Conservation (phyloP, 2,888 invertebrate species). For the Callyntrura sp. region DNA sequence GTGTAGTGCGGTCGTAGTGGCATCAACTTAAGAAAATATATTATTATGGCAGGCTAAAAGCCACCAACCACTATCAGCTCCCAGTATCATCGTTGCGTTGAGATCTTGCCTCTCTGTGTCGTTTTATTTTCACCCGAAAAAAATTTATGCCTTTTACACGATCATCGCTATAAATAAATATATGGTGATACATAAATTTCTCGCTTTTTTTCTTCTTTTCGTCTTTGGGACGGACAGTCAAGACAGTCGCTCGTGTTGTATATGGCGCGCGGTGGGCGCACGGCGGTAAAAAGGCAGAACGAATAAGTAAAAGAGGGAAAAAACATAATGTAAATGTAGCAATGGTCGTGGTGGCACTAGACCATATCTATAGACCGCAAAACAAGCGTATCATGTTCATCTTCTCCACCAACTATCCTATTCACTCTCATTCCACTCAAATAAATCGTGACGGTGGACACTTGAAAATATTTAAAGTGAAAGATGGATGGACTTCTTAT, state of each 20-base stretch:
- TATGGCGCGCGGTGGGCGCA: not conserved
- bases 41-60: slow-evolving; percentile 42
- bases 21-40: slow-evolving; percentile 43
- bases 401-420: not conserved
- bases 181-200: slow-evolving; percentile 53
- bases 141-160: slow-evolving; percentile 37
- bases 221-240: not conserved
- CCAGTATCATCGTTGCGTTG: not conserved
- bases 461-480: slow-evolving; percentile 53
- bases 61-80: slow-evolving; percentile 10
- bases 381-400: slow-evolving; percentile 54
- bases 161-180: slow-evolving; percentile 55
- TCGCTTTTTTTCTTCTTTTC: slow-evolving; percentile 5
- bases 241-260: not conserved
- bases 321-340: not conserved
- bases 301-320: not conserved
- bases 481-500: not conserved
- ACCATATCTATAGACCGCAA: slow-evolving; percentile 55
- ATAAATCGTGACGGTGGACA: slow-evolving; percentile 31
- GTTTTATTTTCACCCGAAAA: not conserved
- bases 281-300: not conserved
- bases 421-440: slow-evolving; percentile 20
- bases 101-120: not conserved
- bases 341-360: not conserved
- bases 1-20: not conserved